A percentile compares a stretch with the other conserved stretches of the same genome.
These are phyloP conservation scores for Delichon dasypus DNA, from an alignment of 2,797 vertebrate genomes.

Conservation along the genomic window DNA sequence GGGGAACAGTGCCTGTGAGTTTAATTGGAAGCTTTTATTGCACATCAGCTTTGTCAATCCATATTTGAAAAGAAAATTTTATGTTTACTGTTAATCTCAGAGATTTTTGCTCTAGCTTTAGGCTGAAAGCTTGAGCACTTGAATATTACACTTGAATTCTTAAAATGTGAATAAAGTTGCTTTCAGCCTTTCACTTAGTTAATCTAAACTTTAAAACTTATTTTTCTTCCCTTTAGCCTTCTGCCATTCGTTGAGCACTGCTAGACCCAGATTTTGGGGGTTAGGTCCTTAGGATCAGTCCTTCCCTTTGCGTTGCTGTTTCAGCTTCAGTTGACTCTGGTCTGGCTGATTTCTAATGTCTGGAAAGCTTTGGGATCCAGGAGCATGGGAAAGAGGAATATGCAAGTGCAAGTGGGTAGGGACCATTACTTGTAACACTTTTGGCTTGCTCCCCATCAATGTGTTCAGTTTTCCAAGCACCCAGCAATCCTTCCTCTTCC, in stretches of 20 bases:
- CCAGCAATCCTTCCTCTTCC: neutral
- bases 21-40: neutral
- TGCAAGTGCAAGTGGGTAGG: neutral
- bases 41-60: neutral
- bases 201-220: neutral
- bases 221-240: neutral
- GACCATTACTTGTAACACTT: neutral
- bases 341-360: neutral
- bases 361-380: neutral
- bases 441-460: neutral
- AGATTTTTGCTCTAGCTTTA: neutral
- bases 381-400: neutral
- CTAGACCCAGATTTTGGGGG: neutral
- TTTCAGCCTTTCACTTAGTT: neutral
- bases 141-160: neutral
- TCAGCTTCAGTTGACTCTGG: neutral
- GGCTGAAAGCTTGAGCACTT: neutral
- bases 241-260: neutral
- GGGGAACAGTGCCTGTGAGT: neutral
- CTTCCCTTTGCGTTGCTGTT: neutral
- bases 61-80: neutral
- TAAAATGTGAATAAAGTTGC: neutral
- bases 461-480: slow-evolving; percentile 14
- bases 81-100: neutral
- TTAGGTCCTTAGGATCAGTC: neutral